Evolutionary conservation across 2,888 invertebrate species (phyloP).

Genomic region (Allygus modestus): DNA sequence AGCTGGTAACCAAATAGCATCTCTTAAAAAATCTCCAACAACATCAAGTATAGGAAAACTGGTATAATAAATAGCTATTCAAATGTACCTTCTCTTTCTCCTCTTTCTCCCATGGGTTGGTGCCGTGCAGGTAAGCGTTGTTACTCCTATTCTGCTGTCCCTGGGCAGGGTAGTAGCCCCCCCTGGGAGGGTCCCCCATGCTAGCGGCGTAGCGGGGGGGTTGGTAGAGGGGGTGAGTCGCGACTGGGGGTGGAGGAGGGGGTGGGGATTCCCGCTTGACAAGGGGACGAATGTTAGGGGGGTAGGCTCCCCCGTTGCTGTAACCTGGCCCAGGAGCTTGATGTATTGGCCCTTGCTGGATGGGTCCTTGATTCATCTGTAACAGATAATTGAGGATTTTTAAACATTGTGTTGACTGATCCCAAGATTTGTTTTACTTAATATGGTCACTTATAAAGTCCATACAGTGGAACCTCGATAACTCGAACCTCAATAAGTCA

Average conservation of each 20-base stretch:
- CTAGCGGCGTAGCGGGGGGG: conserved; percentile 82
- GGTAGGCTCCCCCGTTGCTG: conserved; percentile 47
- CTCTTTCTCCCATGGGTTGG: conserved; percentile 96
- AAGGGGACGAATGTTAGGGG: conserved; percentile 57
- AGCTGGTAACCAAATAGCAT: too few relatives aligned
- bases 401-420: too few relatives aligned
- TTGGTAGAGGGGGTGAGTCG: conserved; percentile 83
- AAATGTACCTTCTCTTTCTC: conserved; percentile 89
- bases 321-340: conserved; percentile 68
- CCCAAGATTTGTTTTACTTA: too few relatives aligned
- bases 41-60: too few relatives aligned
- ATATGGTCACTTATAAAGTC: too few relatives aligned
- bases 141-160: conserved; percentile 66
- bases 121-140: conserved; percentile 75
- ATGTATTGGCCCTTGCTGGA: conserved; percentile 65
- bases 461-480: too few relatives aligned
- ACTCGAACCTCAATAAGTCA: too few relatives aligned
- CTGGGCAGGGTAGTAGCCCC: conserved; percentile 81
- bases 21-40: too few relatives aligned
- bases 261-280: conserved; percentile 73
- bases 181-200: conserved; percentile 76
- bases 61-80: too few relatives aligned
- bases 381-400: background rate
- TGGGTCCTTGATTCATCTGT: conserved; percentile 57
- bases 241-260: conserved; percentile 84